phyloP scores from a whole-genome alignment of 2,888 invertebrate species.

The Quadriops clusia region DNA sequence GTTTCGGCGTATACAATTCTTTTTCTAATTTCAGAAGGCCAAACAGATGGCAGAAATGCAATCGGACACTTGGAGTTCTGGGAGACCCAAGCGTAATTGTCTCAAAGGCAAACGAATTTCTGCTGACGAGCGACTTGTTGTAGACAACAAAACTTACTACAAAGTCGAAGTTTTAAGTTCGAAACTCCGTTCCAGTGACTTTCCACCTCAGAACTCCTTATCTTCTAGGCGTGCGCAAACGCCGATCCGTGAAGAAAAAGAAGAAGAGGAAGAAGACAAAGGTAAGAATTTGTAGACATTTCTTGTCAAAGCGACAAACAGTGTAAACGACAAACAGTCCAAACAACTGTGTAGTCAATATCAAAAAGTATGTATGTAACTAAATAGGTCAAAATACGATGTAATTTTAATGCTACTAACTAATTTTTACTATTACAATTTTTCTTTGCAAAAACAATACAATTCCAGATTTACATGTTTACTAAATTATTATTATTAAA shows the following conservation, averaged over 20 bases:
- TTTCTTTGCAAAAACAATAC: too few relatives aligned
- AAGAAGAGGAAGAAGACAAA: constrained; percentile 28
- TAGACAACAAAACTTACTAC: constrained; percentile 47
- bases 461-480: too few relatives aligned
- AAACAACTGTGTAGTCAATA: too few relatives aligned
- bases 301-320: too few relatives aligned
- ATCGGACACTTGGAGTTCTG: constrained; percentile 30
- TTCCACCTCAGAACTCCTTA: constrained; percentile 13
- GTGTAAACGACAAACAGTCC: too few relatives aligned
- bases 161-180: constrained; percentile 61
- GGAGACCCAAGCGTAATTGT: constrained; percentile 30
- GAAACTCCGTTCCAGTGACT: constrained; percentile 49
- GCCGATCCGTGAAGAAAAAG: constrained; percentile 17
- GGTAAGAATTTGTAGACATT: too few relatives aligned
- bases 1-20: constrained; percentile 5
- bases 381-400: too few relatives aligned
- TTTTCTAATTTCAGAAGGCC: constrained; percentile 10
- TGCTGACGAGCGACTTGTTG: constrained; percentile 42
- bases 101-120: constrained; percentile 30
- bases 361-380: too few relatives aligned
- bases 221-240: background rate
- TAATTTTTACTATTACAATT: too few relatives aligned
- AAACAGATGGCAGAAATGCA: too few relatives aligned
- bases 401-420: too few relatives aligned
- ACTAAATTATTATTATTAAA: too few relatives aligned